Conservation (phyloP, 30 jellyfish, hydroid and myxozoan species). For the Phacellophora camtschatica region DNA sequence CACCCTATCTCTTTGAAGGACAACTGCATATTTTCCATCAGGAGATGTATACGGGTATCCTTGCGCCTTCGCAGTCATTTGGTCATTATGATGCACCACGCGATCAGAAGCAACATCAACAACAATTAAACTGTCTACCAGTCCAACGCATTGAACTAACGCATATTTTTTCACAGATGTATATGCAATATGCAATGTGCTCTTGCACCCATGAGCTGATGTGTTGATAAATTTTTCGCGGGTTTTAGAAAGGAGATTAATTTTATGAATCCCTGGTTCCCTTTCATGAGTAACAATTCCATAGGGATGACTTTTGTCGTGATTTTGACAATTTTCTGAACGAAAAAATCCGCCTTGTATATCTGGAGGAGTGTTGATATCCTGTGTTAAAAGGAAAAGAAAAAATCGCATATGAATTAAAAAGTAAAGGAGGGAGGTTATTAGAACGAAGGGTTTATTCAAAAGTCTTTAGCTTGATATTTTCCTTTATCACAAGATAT, state of each 20-base stretch:
- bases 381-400: slow-evolving; percentile 3
- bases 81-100: slow-evolving; percentile 2
- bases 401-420: too few relatives aligned
- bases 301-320: not conserved
- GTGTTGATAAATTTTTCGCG: slow-evolving; percentile 32
- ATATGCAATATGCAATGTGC: not conserved
- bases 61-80: not conserved
- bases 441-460: too few relatives aligned
- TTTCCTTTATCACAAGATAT: too few relatives aligned
- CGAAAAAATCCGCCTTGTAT: not conserved
- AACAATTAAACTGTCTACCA: not conserved
- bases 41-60: slow-evolving; percentile 29
- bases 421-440: too few relatives aligned
- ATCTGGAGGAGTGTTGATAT: not conserved
- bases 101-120: slow-evolving; percentile 1
- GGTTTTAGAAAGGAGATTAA: not conserved
- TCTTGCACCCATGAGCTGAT: slow-evolving; percentile 2
- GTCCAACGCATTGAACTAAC: slow-evolving; percentile 16
- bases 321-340: slow-evolving; percentile 17
- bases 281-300: slow-evolving; percentile 19
- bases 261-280: slow-evolving; percentile 26
- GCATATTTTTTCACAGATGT: slow-evolving; percentile 11
- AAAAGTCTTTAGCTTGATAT: too few relatives aligned
- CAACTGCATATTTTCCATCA: slow-evolving; percentile 9
- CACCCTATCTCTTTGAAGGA: slow-evolving; percentile 14